Percentiles rank a stretch among this genome's conserved stretches.
These are phyloP conservation scores for Congeria kusceri DNA, from an alignment of 2,888 invertebrate species.

Conservation along the genomic window DNA sequence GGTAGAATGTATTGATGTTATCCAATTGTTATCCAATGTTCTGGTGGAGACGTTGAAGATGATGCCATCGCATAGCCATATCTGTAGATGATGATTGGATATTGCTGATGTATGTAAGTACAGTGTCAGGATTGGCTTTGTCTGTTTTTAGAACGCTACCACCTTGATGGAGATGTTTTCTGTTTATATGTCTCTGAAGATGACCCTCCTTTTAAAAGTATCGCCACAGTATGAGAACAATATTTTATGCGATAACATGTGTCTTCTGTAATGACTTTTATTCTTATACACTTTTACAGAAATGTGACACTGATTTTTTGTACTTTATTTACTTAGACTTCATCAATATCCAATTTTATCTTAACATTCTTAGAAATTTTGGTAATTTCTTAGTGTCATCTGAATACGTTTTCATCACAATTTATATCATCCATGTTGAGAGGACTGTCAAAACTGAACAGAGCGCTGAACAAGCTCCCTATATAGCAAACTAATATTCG, in stretches of 20 bases:
- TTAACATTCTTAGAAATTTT: constrained; percentile 24
- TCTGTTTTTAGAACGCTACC: no score
- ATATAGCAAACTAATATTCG: no score
- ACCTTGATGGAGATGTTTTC: no score
- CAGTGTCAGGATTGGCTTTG: no score
- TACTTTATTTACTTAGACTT: not conserved
- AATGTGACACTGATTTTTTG: constrained; percentile 28
- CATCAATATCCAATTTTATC: constrained; percentile 18
- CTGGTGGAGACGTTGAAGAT: not conserved
- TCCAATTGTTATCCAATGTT: not conserved
- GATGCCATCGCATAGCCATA: no score
- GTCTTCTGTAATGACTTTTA: constrained; percentile 20
- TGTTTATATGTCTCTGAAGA: no score
- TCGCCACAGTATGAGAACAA: constrained; percentile 30
- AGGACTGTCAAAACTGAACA: not conserved
- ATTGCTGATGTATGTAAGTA: no score
- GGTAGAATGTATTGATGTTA: not conserved
- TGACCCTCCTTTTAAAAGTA: constrained; percentile 8
- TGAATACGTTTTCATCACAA: constrained; percentile 12
- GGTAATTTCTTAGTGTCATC: constrained; percentile 15
- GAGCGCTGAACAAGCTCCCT: no score
- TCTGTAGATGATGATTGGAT: no score
- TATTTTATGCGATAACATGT: constrained; percentile 34
- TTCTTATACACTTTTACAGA: constrained; percentile 18
- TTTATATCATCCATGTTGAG: constrained; percentile 18